Conservation (phyloP, 2,797 vertebrate species). For the Lacerta bilineata region DNA sequence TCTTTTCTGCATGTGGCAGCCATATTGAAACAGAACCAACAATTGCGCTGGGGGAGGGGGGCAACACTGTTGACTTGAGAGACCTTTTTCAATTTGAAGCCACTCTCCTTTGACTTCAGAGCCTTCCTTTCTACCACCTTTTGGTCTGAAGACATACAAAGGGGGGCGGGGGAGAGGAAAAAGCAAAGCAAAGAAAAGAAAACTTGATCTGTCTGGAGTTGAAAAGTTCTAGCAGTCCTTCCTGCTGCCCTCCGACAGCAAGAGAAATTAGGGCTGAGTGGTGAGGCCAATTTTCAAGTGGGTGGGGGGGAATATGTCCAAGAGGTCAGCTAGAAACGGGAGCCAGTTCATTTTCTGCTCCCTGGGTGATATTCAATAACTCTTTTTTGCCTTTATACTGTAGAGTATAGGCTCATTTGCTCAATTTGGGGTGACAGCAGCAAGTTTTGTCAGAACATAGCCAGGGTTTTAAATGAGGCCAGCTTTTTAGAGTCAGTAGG, state of each 20-base stretch:
- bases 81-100: slow-evolving; percentile 72
- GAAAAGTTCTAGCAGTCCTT: slow-evolving; percentile 78
- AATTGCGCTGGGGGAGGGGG: slow-evolving; percentile 48
- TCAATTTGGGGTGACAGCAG: slow-evolving; percentile 85
- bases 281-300: slow-evolving; percentile 68
- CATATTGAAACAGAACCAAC: slow-evolving; percentile 54
- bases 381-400: slow-evolving; percentile 81
- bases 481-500: slow-evolving; percentile 78
- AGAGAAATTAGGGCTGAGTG: slow-evolving; percentile 77
- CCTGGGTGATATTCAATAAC: slow-evolving; percentile 90
- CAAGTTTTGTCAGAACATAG: slow-evolving; percentile 82
- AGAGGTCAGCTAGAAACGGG: slow-evolving; percentile 87
- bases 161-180: slow-evolving; percentile 26
- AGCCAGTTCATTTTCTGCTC: slow-evolving; percentile 88
- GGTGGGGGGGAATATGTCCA: slow-evolving; percentile 54
- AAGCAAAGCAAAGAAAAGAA: slow-evolving; percentile 71
- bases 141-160: slow-evolving; percentile 18
- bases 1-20: slow-evolving; percentile 36
- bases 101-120: slow-evolving; percentile 76
- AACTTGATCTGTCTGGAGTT: slow-evolving; percentile 85
- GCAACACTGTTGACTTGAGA: slow-evolving; percentile 56
- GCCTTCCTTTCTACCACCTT: slow-evolving; percentile 72
- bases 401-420: slow-evolving; percentile 80
- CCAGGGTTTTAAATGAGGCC: slow-evolving; percentile 79
- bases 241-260: slow-evolving; percentile 78